Conservation (phyloP, 2,888 invertebrate genomes). For the Aspidiotus destructor region DNA sequence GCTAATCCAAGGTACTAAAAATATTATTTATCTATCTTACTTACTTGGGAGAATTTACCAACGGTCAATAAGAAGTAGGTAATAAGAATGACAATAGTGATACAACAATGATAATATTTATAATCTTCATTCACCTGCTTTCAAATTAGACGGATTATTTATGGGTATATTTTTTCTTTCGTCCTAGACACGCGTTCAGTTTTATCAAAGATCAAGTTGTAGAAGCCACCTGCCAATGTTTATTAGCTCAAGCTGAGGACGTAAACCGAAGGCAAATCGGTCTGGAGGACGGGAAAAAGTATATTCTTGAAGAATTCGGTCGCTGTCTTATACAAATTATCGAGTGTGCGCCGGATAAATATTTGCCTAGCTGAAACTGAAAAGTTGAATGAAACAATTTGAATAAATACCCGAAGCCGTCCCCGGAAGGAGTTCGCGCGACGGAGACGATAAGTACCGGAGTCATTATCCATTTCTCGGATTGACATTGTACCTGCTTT, state of each 20-base stretch:
- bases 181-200: slow-evolving; percentile 53
- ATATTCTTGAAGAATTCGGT: slow-evolving; percentile 89
- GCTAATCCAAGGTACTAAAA: slow-evolving; percentile 18
- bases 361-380: slow-evolving; percentile 18
- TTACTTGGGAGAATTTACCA: too few species aligned
- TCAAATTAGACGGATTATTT: too few species aligned
- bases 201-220: slow-evolving; percentile 91
- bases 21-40: background rate
- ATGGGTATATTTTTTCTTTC: too few species aligned
- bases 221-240: slow-evolving; percentile 89
- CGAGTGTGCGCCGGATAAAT: slow-evolving; percentile 39
- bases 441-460: too few species aligned
- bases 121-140: too few species aligned
- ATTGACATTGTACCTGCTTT: too few species aligned
- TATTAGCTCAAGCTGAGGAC: slow-evolving; percentile 86
- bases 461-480: too few species aligned
- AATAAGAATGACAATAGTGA: background rate
- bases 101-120: background rate
- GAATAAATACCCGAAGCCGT: too few species aligned
- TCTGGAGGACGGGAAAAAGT: slow-evolving; percentile 55
- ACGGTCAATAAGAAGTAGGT: too few species aligned
- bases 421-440: too few species aligned
- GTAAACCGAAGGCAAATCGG: slow-evolving; percentile 56
- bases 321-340: slow-evolving; percentile 90
- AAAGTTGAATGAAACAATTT: background rate